Conservation (phyloP, 2,888 invertebrate genomes). For the Agonum fuliginosum region DNA sequence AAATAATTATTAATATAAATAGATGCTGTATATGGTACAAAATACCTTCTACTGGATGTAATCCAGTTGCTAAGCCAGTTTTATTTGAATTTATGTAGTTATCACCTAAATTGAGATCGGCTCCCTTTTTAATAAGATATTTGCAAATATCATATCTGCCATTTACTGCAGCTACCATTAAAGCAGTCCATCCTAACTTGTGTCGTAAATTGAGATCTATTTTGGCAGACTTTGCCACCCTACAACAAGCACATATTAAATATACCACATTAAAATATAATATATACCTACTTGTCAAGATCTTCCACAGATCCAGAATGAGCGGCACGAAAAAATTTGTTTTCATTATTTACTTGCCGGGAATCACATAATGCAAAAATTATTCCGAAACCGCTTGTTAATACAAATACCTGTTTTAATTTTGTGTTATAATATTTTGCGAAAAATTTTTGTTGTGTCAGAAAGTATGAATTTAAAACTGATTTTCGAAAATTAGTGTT, state of each 20-base stretch:
- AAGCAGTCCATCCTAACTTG: constrained; percentile 89
- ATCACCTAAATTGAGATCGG: constrained; percentile 85
- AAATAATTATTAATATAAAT: background rate
- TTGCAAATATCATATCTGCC: constrained; percentile 78
- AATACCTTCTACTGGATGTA: constrained; percentile 84
- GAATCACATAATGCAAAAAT: constrained; percentile 67
- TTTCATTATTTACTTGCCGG: constrained; percentile 68
- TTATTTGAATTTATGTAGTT: constrained; percentile 83
- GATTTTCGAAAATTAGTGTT: background rate
- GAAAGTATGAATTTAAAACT: constrained; percentile 24
- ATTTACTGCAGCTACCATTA: constrained; percentile 90
- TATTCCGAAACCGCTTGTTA: constrained; percentile 61
- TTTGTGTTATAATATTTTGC: constrained; percentile 9
- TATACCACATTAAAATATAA: background rate
- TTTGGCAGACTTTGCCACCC: constrained; percentile 72
- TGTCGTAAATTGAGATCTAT: constrained; percentile 83
- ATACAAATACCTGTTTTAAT: constrained; percentile 24
- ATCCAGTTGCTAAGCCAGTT: constrained; percentile 79
- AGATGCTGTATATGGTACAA: background rate
- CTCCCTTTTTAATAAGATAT: constrained; percentile 83
- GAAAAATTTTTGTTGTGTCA: background rate
- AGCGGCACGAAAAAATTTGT: constrained; percentile 74
- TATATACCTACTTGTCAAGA: constrained; percentile 71
- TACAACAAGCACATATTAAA: constrained; percentile 62
- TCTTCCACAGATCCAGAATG: constrained; percentile 74